phyloP scores from a whole-genome alignment of 2,113 vertebrate species.

The Nannobrachium achirus region DNA sequence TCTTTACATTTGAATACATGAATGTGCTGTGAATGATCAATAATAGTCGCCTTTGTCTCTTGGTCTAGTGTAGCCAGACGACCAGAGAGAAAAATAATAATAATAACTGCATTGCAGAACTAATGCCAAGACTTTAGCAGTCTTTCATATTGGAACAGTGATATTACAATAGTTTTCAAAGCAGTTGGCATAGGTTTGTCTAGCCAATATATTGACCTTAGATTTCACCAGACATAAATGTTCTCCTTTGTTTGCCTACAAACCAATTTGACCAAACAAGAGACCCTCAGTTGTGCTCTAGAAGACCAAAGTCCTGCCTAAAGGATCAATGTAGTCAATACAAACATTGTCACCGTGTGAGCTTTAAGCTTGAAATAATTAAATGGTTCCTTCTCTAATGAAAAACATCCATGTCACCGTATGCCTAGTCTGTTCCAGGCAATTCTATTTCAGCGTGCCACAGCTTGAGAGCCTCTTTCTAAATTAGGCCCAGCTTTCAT shows the following conservation, averaged over 20 bases:
- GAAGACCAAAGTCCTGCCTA: constrained; percentile 19
- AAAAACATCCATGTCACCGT: background rate
- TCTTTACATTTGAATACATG: too few species aligned
- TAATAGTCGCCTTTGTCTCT: too few species aligned
- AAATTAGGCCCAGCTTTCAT: background rate
- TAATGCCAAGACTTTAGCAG: too few species aligned
- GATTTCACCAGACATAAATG: too few species aligned
- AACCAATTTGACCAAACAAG: constrained; percentile 13
- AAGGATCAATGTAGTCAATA: constrained; percentile 43
- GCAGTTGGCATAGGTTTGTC: too few species aligned
- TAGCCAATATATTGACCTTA: too few species aligned
- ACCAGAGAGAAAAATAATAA: too few species aligned
- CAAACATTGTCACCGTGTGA: background rate
- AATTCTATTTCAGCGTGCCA: background rate
- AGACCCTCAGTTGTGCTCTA: constrained; percentile 11
- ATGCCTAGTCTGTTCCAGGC: background rate
- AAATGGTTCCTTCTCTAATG: background rate
- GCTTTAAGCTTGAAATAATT: background rate
- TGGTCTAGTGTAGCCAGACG: too few species aligned
- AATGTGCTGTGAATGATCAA: too few species aligned
- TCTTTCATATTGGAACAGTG: too few species aligned
- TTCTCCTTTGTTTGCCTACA: constrained; percentile 1
- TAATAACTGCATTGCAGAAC: too few species aligned
- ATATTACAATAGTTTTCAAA: too few species aligned
- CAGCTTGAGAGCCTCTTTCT: background rate